Evolutionary conservation across 2,888 invertebrate genomes (phyloP).

Genomic region (Eulithis prunata): DNA sequence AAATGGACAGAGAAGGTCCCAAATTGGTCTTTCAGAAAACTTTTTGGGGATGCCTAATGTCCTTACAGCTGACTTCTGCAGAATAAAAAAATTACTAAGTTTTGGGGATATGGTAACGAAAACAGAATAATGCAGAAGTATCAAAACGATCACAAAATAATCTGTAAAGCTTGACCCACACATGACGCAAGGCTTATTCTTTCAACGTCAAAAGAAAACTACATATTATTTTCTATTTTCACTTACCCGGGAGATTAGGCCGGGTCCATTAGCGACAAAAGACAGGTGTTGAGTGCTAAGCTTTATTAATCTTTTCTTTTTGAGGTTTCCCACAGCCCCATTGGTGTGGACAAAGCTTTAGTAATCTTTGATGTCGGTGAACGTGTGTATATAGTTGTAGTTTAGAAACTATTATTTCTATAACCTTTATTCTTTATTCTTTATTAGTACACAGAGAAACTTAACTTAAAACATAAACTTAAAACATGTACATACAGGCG

Average conservation of each 20-base stretch:
- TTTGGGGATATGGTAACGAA: too few species aligned
- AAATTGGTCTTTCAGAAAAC: too few species aligned
- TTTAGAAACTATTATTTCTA: neutral
- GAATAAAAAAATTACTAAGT: too few species aligned
- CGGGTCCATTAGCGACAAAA: conserved; percentile 81
- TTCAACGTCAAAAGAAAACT: conserved; percentile 46
- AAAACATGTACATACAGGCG: too few species aligned
- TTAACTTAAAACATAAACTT: too few species aligned
- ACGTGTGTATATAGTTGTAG: neutral
- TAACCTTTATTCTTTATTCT: too few species aligned
- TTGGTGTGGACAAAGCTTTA: conserved; percentile 68
- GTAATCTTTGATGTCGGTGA: conserved; percentile 42
- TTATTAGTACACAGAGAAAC: too few species aligned
- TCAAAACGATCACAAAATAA: conserved; percentile 13
- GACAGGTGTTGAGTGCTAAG: conserved; percentile 82
- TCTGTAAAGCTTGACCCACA: conserved; percentile 19
- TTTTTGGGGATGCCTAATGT: too few species aligned
- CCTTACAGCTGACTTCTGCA: too few species aligned
- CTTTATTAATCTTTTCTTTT: conserved; percentile 82
- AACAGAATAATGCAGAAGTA: neutral
- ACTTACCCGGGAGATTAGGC: conserved; percentile 60
- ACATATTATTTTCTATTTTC: conserved; percentile 54
- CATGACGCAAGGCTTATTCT: conserved; percentile 33
- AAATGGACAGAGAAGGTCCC: too few species aligned
- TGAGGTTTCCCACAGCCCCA: conserved; percentile 71